Evolutionary conservation across 2,888 invertebrate genomes (phyloP), one percentile per base, ranked within the genome.

Genomic region (Tortrix viridana): DNA sequence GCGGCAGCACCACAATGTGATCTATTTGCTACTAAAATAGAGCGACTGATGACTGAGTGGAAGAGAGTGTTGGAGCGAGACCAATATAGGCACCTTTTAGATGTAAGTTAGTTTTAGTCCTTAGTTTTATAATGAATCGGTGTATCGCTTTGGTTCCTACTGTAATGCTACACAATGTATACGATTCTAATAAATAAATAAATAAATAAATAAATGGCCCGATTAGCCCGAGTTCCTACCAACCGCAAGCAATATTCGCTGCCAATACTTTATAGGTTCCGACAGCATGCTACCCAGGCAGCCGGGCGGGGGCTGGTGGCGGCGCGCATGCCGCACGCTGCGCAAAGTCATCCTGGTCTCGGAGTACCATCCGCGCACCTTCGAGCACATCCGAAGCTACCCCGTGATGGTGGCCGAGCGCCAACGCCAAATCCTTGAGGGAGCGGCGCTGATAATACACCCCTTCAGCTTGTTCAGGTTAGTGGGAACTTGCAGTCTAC

Each of bases 391-490:
- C 68, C 73, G 77, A 53, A 88, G 86, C 71, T 78, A 81, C 70
- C 76, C 83, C 0, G 77, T 79, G 0, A 71, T 88, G 26, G 69
- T 84, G 37, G 81, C 80, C 1, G 85, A 87, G 65, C 67, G 82
- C 19, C 82, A 81, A 50, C 68, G 78, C 16, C 82, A 82, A 23
- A 43, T 79, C 14, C 66, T 74, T 7, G 81, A 80, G 32, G 71
- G 74, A 1, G 75, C 71, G 5, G 68, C 58, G 16, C 72, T 62
- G 37, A 54, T 81, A 12, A 80, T 86, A 5, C 88, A 88, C 60
- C 87, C 86, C 0, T 76, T 80, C 6, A 88, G 88, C 63, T 58
- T 74, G 22, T 74, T 82, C 67, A 81, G 82, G 88, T 86, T 52
- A 53, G 53, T 16, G 5, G 44, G 7, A 44, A 44, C 54, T 49